A percentile compares a stretch with the other conserved stretches of the same genome.
These are phyloP conservation scores for Cepaea nemoralis DNA, from an alignment of 1,140 invertebrate species.

Conservation along the genomic window DNA sequence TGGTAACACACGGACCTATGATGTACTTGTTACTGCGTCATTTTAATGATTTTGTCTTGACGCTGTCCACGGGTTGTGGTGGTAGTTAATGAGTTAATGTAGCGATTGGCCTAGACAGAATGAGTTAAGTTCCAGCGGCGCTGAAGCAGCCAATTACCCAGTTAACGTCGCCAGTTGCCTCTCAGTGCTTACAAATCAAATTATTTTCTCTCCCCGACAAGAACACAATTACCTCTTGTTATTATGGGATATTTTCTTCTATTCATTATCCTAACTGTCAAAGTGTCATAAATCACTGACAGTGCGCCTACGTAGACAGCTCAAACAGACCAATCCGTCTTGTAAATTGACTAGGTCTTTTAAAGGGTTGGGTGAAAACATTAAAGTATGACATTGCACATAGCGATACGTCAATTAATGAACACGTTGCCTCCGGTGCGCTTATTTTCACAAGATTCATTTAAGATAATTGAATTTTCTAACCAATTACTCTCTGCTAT, in stretches of 20 bases:
- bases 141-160: too few species aligned
- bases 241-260: not conserved
- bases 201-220: not conserved
- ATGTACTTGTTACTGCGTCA: too few species aligned
- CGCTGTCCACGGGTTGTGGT: too few species aligned
- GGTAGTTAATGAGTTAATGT: too few species aligned
- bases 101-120: too few species aligned
- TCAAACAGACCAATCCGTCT: not conserved
- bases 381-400: not conserved
- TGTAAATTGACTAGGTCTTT: not conserved
- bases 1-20: too few species aligned
- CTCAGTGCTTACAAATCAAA: not conserved
- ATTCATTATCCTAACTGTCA: not conserved
- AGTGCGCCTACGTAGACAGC: not conserved
- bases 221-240: not conserved
- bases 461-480: not conserved
- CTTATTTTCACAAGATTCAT: not conserved
- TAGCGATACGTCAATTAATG: constrained; percentile 18
- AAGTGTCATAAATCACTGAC: not conserved
- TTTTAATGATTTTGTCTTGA: too few species aligned
- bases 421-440: not conserved
- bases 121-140: too few species aligned
- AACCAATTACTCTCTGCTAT: not conserved
- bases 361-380: not conserved
- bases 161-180: too few species aligned